Percentiles rank a stretch among this genome's conserved stretches.
phyloP scores from a whole-genome alignment of 35 echinoderm and acorn worm species.

The Antedon bifida region DNA sequence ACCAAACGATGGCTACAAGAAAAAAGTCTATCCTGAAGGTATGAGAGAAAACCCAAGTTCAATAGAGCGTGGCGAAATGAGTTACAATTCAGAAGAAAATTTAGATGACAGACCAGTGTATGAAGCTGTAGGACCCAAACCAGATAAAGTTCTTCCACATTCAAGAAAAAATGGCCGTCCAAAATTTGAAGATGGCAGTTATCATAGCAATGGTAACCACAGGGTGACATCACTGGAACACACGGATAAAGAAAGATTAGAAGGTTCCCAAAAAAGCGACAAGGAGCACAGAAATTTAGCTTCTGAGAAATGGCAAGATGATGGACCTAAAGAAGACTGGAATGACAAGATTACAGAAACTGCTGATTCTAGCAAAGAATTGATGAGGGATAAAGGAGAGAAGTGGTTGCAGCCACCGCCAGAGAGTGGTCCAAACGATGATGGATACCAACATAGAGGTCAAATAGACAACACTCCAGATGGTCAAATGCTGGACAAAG shows the following conservation, averaged over 20 bases:
- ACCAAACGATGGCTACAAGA: neutral
- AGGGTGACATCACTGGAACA: neutral
- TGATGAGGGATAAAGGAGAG: neutral
- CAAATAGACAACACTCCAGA: neutral
- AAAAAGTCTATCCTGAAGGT: neutral
- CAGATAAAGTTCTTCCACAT: neutral
- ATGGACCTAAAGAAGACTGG: neutral
- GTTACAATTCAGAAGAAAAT: no score
- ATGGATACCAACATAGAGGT: neutral
- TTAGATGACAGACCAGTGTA: neutral
- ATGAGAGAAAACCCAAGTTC: neutral
- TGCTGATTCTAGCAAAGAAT: neutral
- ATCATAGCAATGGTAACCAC: no score
- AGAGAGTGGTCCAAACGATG: neutral
- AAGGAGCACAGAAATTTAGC: neutral
- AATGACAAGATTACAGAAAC: neutral
- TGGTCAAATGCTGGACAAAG: neutral
- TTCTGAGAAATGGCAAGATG: neutral
- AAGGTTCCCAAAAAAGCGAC: neutral
- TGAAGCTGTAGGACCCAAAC: neutral
- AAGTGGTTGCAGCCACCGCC: neutral
- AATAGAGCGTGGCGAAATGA: neutral
- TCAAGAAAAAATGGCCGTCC: neutral
- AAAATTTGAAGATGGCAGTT: neutral
- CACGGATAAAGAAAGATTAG: neutral